Base-by-base conservation (phyloP, 2,888 invertebrate species). In the Pammene fasciana region DNA sequence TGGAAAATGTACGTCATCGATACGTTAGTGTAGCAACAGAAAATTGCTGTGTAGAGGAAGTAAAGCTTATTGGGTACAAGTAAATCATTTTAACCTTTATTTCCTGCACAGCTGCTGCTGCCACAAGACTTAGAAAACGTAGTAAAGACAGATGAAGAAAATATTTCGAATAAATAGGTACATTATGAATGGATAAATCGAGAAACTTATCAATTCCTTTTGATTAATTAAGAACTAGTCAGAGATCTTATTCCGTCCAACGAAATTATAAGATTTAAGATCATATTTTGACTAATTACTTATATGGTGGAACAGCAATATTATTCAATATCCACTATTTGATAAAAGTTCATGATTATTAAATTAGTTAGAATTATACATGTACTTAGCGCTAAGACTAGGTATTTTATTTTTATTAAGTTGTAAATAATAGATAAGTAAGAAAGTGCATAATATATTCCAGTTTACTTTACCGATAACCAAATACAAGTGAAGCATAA, bases 221-320 rank as follows among this genome's bases (percentile, higher is more conserved):
- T 68, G 64, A 77, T 77, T 82, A 80, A 76, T 79, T 80, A 77
- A 79, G 76, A 81, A 75, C 84, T 85, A 84, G 85, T 85, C 83
- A 81, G 73, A 73, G 72, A 72, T 72, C 74, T 73, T 71, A 36
- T 72, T 74, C 68, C 72, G 65, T 61, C 73, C 68, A 52, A 57
- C 64, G 56, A 64, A 57, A 57, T 45, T 16, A n/a, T 45, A 43
- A 68, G 38, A 45, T 46, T n/a, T 64, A 50, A 36, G 43, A 50
- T 50, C 14, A 14, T 14, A 43, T 64, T 46, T 68, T 62, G 48
- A 45, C 62, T 43, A 50, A 62, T 50, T 62, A 41, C 52, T 1
- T 65, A 56, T 48, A 64, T 36, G 18, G 38, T 64, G 68, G 50
- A 62, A 41, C 18, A 50, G 62, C 48, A 68, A 68, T 61, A 55